Conservation (phyloP, 2,113 vertebrate species). For the Hemicordylus capensis region DNA sequence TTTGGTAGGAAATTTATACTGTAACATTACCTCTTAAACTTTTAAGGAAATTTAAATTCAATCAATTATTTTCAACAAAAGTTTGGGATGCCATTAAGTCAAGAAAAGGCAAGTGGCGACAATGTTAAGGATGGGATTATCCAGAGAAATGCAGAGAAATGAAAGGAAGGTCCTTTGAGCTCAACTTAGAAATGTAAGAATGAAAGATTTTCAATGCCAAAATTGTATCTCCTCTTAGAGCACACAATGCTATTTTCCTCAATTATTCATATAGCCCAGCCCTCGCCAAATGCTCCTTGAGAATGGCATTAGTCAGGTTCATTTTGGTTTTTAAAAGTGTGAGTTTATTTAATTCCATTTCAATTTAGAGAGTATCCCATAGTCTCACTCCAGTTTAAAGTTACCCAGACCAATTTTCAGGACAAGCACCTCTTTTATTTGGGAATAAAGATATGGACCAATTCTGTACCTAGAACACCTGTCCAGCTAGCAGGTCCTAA, state of each 20-base stretch:
- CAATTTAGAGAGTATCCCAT: slow-evolving; percentile 46
- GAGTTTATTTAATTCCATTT: slow-evolving; percentile 52
- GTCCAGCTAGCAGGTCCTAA: not conserved
- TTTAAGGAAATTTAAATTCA: slow-evolving; percentile 99
- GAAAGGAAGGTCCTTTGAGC: slow-evolving; percentile 65
- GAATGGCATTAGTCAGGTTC: slow-evolving; percentile 49
- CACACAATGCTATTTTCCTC: slow-evolving; percentile 60
- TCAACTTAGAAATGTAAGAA: slow-evolving; percentile 69
- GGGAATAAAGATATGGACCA: not conserved
- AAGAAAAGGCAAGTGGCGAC: slow-evolving; percentile 65
- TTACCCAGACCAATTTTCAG: slow-evolving; percentile 34
- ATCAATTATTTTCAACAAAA: slow-evolving; percentile 97
- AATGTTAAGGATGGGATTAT: slow-evolving; percentile 61
- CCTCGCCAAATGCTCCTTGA: slow-evolving; percentile 57
- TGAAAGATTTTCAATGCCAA: slow-evolving; percentile 62
- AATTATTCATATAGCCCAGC: slow-evolving; percentile 56
- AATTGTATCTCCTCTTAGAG: slow-evolving; percentile 61
- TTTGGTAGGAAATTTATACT: slow-evolving; percentile 99
- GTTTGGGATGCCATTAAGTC: slow-evolving; percentile 95
- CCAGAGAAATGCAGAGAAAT: slow-evolving; percentile 46
- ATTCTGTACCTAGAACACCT: not conserved
- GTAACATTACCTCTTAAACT: slow-evolving; percentile 99
- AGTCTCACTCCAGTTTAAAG: slow-evolving; percentile 35
- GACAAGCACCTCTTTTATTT: slow-evolving; percentile 7
- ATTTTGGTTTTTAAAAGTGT: slow-evolving; percentile 44